These are phyloP conservation scores for Gymnodraco acuticeps DNA, from an alignment of 2,797 vertebrate genomes.

Conservation along the genomic window DNA sequence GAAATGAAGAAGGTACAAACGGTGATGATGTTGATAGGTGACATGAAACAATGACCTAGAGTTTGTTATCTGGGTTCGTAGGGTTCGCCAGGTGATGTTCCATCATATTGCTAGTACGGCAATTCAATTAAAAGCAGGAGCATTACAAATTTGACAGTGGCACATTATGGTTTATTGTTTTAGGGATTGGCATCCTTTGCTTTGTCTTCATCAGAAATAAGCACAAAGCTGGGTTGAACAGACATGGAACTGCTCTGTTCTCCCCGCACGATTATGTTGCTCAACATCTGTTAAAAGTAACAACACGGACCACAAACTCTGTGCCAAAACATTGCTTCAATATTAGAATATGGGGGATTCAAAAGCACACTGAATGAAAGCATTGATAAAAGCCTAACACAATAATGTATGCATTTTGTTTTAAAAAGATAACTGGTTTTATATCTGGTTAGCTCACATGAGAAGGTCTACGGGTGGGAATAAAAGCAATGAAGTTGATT, in stretches of 20 bases:
- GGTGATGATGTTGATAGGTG: not conserved
- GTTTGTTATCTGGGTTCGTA: not conserved
- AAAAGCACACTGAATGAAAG: constrained; percentile 16
- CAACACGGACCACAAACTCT: constrained; percentile 59
- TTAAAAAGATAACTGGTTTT: constrained; percentile 22
- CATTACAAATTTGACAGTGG: constrained; percentile 35
- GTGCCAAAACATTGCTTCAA: constrained; percentile 50
- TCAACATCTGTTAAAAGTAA: constrained; percentile 75
- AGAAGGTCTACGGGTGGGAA: no score
- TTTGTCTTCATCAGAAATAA: constrained; percentile 52
- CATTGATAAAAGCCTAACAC: constrained; percentile 24
- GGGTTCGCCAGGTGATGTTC: not conserved
- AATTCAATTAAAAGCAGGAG: constrained; percentile 3
- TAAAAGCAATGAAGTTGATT: no score
- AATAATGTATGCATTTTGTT: not conserved
- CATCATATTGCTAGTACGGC: constrained; percentile 18
- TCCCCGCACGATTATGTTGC: constrained; percentile 64
- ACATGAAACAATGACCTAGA: constrained; percentile 5
- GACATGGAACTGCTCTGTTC: constrained; percentile 56
- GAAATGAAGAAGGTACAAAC: not conserved
- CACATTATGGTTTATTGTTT: constrained; percentile 47
- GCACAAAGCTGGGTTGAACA: constrained; percentile 29
- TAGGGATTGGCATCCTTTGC: constrained; percentile 43
- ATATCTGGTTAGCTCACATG: constrained; percentile 5
- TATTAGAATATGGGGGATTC: constrained; percentile 55